Evolutionary conservation across 2,113 vertebrate genomes (phyloP).

Genomic region (Bujurquina vittata): DNA sequence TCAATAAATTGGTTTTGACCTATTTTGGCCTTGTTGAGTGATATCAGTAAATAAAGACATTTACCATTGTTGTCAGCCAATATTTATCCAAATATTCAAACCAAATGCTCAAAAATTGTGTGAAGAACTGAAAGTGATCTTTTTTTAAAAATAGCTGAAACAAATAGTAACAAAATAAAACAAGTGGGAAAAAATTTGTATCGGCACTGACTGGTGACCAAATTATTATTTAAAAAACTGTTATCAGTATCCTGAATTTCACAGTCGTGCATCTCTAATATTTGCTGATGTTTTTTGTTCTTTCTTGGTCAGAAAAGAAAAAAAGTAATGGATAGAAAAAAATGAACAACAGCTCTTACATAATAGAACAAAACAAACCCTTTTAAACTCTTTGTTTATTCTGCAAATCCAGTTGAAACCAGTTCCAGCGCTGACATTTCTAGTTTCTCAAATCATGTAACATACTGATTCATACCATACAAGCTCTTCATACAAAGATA

Average conservation of each 20-base stretch:
- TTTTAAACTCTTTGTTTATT: not conserved
- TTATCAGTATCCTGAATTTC: not conserved
- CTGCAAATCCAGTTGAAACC: not conserved
- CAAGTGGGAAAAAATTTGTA: not conserved
- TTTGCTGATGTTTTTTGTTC: not conserved
- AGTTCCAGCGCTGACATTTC: not conserved
- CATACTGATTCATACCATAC: not conserved
- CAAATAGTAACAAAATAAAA: not conserved
- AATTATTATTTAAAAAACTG: not conserved
- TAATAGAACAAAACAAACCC: not conserved
- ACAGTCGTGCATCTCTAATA: not conserved
- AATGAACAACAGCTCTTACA: not conserved
- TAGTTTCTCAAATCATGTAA: constrained; percentile 3
- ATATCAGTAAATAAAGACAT: not conserved
- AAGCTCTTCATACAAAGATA: constrained; percentile 13
- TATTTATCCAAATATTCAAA: too few species aligned
- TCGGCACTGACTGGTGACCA: not conserved
- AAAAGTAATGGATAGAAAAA: not conserved
- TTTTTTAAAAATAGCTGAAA: too few species aligned
- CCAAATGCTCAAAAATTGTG: not conserved
- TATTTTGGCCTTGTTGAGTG: not conserved
- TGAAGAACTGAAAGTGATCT: too few species aligned
- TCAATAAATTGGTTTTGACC: not conserved
- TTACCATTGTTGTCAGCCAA: not conserved
- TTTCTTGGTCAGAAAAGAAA: not conserved